Conservation (phyloP, 2,888 invertebrate genomes). For the Scelioninae gen. 1 region DNA sequence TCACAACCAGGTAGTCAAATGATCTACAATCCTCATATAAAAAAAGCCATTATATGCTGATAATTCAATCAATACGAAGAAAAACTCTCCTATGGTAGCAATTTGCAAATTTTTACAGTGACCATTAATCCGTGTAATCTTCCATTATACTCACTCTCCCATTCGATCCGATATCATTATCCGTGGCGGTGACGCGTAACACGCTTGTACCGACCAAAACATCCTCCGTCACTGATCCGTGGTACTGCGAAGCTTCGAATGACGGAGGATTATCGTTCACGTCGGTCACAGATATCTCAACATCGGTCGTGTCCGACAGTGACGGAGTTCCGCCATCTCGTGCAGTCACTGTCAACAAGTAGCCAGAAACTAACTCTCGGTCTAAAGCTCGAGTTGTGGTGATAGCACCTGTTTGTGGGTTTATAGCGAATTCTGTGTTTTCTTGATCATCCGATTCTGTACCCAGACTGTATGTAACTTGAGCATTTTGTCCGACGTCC, state of each 20-base stretch:
- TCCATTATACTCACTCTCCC: slow-evolving; percentile 88
- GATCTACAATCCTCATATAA: neutral
- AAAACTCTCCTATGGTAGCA: slow-evolving; percentile 19
- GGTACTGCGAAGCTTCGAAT: slow-evolving; percentile 93
- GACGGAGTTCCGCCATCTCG: slow-evolving; percentile 96
- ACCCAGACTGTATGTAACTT: slow-evolving; percentile 91
- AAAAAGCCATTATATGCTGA: slow-evolving; percentile 3
- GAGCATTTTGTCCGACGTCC: slow-evolving; percentile 97
- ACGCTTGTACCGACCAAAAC: slow-evolving; percentile 93
- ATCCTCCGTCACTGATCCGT: slow-evolving; percentile 93
- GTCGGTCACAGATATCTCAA: slow-evolving; percentile 97
- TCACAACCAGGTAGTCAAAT: too few species aligned
- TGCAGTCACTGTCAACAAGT: slow-evolving; percentile 95
- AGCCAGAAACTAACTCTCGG: slow-evolving; percentile 91
- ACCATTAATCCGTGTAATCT: slow-evolving; percentile 44
- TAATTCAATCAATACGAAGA: slow-evolving; percentile 38
- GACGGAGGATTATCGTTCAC: slow-evolving; percentile 97
- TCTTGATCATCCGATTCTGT: slow-evolving; percentile 87
- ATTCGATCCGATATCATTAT: slow-evolving; percentile 94
- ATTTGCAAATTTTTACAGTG: slow-evolving; percentile 52
- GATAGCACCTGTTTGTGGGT: slow-evolving; percentile 96
- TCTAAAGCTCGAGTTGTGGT: slow-evolving; percentile 93
- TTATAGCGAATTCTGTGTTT: slow-evolving; percentile 91
- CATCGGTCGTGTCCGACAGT: slow-evolving; percentile 96
- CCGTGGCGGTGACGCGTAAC: slow-evolving; percentile 91